Evolutionary conservation across 2,113 vertebrate genomes (phyloP), one percentile per base, ranked within the genome.

Genomic region (Leptobrachium ailaonicum): DNA sequence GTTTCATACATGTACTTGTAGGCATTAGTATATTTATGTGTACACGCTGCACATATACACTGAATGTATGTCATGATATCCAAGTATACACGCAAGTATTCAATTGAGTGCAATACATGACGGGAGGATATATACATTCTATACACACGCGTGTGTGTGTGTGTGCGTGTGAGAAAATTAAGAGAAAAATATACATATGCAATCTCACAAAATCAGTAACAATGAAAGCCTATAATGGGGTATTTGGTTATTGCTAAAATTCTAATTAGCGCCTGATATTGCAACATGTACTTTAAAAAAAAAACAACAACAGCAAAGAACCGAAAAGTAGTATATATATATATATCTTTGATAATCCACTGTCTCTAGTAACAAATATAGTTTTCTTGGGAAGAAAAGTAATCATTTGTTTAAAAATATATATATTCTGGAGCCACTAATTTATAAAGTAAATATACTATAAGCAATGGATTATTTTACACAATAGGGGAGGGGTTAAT

Each of bases 341-440:
- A 50, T 78, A 78, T 78, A 78, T 78, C 53, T 56, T 41, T 42
- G 10, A 47, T n/a, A n/a, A 47, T 47, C 14, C 7, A 53, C 71
- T 72, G 20, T 20, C 20, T 69, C 53, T 56, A 62, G 56, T 66
- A 74, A 81, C 63, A 81, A 81, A 81, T 80, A 81, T 68, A 80
- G 50, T 69, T 58, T 45, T 66, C 20, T 41, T 60, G 53, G 44
- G 70, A 44, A 81, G 41, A 66, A 73, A 73, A 62, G 13, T 20
- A 11, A 42, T 72, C 43, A 50, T 45, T 75, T 32, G 67, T 60
- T 44, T 60, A 74, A 81, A 81, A 44, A 77, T 63, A 78, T 71
- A 60, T 60, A 12, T 60, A 71, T n/a, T 14, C 54, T 8, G 45
- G 41, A 6, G 41, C 20, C 41, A 72, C 5, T 62, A 45, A 60